A percentile compares a stretch with the other conserved stretches of the same genome.
phyloP scores from a whole-genome alignment of 92 coral and sea anemone species.

The Parazoanthus atlanticus region DNA sequence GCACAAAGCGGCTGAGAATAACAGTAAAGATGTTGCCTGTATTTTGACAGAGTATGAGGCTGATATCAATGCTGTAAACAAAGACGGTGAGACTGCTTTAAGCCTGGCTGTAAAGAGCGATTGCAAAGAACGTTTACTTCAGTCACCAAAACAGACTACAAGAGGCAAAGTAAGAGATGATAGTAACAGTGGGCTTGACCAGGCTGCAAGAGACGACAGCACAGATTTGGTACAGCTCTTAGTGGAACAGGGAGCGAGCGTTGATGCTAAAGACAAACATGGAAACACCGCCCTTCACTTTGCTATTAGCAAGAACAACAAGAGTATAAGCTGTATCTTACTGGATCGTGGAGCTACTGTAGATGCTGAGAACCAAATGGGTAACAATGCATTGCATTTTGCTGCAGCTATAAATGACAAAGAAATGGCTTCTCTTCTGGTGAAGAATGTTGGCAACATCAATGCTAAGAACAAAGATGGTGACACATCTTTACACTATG shows the following conservation, averaged over 20 bases:
- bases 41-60: not conserved
- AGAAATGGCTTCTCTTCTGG: conserved; percentile 20
- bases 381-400: conserved; percentile 27
- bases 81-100: conserved; percentile 2
- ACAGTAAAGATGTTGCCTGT: not conserved
- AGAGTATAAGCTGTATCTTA: not conserved
- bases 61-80: conserved; percentile 22
- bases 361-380: conserved; percentile 4
- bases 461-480: conserved; percentile 2
- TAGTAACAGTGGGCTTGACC: not conserved
- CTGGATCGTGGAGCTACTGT: conserved; percentile 18
- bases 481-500: conserved; percentile 10
- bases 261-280: not conserved
- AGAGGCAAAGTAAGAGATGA: not conserved
- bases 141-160: not conserved
- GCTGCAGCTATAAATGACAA: conserved; percentile 1
- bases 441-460: conserved; percentile 3
- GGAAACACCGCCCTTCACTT: conserved; percentile 37
- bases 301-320: conserved; percentile 5
- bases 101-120: conserved; percentile 15
- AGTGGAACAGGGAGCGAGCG: conserved; percentile 25
- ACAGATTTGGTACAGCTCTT: not conserved
- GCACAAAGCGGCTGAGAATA: conserved; percentile 31
- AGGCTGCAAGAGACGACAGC: not conserved
- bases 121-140: not conserved